Base-by-base conservation (phyloP, 2,797 vertebrate genomes). In the Delichon dasypus region DNA sequence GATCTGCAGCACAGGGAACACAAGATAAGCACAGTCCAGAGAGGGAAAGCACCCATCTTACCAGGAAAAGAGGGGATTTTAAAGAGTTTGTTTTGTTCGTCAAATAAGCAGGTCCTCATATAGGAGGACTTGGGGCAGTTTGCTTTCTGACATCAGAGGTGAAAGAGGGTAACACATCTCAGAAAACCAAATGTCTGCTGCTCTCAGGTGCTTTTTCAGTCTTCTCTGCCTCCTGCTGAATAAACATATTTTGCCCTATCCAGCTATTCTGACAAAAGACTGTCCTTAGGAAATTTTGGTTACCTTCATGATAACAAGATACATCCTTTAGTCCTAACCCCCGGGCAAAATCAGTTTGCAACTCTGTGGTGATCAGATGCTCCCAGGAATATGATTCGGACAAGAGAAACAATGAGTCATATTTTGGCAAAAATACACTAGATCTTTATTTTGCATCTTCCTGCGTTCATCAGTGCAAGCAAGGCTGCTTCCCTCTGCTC, bases 391-490 rank as follows among this genome's bases (percentile, higher is more conserved):
- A 65, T 51, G 60, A 92, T 76, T 60, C 0, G 1, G 44, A 65
- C 57, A 89, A 66, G 32, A 83, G 47, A 85, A 83, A 88, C 40
- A 71, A 58, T 51, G 38, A 91, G 50, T 85, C 66, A 66, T 72
- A 62, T 61, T 74, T 62, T 42, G 36, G 44, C 62, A 91, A 82
- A 85, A 92, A 83, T 66, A 75, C 36, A 84, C 19, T 79, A 72
- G 76, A 72, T 72, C 61, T 27, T 85, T 75, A 68, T 61, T 93
- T 72, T 85, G 57, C 58, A 83, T 83, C 58, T 93, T 93, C 67
- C 51, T 67, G 29, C 42, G 8, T 60, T 92, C 10, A 9, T 62
- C 55, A 77, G 16, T 18, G n/a, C 44, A 72, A 92, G 44, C 44
- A 72, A 92, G 44, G 25, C 44, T 51, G 47, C 48, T 75, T 83